Evolutionary conservation across 1,140 invertebrate genomes (phyloP), one percentile per base, ranked within the genome.

Genomic region (Trachymyrmex septentrionalis): DNA sequence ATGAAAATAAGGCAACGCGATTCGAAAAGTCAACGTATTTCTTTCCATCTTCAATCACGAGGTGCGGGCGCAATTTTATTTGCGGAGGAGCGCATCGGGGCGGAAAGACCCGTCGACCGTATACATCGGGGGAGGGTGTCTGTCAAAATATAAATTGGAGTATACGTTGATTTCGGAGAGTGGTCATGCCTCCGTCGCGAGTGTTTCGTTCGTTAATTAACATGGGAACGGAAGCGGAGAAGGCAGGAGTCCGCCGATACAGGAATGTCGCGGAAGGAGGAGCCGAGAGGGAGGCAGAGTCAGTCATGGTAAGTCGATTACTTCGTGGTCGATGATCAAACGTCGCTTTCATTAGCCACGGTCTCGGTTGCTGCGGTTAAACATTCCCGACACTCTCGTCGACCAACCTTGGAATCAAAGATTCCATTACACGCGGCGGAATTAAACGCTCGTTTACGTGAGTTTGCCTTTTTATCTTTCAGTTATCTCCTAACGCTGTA

Each of bases 271-370:
- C 30, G 67, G 2, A 67, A 76, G 48, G 59, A 55, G 24, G 19
- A 66, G 57, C 19, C 69, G 19, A 30, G 34, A 12, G 14, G 66
- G 59, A 86, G 38, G 30, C 76, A 30, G 82, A 84, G 80, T 84
- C 72, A 78, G 85, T 78, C 71, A 87, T 57, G 90, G 91, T 92
- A 92, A 92, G 91, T 91, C 90, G 81, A 91, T 92, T 90, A 92
- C 76, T 90, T 90, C 69, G 87, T 88, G 88, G 88, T 89, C 87
- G 88, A 89, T 90, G 88, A 92, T 91, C 90, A 90, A 91, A 92
- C 80, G 90, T 77, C 73, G 78, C 88, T 90, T 92, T 88, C 84
- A 92, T 91, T 86, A 86, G 53, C 73, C 61, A 85, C 86, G 81
- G 72, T 82, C 75, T 73, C 82, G 48, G 85, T 34, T 75, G 84